phyloP scores from a whole-genome alignment of 2,888 invertebrate species.

The Bedellia somnulentella region DNA sequence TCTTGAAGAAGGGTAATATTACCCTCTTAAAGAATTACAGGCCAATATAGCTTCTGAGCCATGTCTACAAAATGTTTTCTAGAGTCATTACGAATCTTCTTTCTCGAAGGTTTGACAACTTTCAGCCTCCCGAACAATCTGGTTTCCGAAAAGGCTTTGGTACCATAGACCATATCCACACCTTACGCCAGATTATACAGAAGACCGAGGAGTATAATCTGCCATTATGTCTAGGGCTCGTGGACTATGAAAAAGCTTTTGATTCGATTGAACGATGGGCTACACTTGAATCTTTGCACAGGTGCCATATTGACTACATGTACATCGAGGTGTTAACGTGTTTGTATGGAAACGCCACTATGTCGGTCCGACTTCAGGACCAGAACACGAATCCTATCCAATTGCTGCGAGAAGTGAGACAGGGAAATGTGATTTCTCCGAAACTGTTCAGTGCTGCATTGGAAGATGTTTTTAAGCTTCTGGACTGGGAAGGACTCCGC shows the following conservation, averaged over 20 bases:
- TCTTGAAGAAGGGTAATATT: conserved; percentile 8
- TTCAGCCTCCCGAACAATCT: conserved; percentile 9
- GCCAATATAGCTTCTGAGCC: conserved; percentile 5
- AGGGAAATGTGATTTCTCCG: conserved; percentile 7
- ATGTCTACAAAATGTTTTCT: conserved; percentile 10
- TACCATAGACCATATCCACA: conserved; percentile 8
- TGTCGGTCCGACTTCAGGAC: not conserved
- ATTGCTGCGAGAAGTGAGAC: conserved; percentile 5
- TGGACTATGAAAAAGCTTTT: conserved; percentile 2
- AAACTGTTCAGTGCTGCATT: conserved; percentile 6
- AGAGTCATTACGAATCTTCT: conserved; percentile 9
- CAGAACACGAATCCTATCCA: not conserved
- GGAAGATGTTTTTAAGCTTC: conserved; percentile 4
- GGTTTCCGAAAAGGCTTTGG: conserved; percentile 9
- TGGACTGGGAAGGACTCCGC: conserved; percentile 3
- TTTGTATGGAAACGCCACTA: not conserved
- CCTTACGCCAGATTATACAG: conserved; percentile 8
- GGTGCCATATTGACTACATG: not conserved
- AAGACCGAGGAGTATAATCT: conserved; percentile 3
- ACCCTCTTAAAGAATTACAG: not conserved
- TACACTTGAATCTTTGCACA: not conserved
- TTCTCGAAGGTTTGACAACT: conserved; percentile 7
- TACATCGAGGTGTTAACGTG: not conserved
- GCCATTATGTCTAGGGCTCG: conserved; percentile 1
- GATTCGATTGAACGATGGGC: not conserved